Evolutionary conservation across 2,888 invertebrate genomes (phyloP), one percentile per base, ranked within the genome.

Genomic region (Troglohyphantes excavatus): DNA sequence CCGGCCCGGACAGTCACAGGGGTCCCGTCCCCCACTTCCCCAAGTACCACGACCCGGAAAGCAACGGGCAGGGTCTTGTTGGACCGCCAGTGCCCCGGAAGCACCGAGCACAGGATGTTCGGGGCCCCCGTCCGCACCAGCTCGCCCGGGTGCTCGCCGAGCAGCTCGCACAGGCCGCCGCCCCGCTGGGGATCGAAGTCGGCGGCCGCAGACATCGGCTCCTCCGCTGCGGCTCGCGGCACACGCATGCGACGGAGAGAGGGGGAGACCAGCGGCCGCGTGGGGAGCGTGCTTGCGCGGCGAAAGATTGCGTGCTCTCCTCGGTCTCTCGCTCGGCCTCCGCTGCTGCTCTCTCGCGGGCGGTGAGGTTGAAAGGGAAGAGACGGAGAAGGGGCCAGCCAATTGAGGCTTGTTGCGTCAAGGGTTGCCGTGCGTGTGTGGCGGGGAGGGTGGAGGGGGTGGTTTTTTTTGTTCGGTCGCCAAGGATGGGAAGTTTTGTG

Each of bases 81-180:
- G 76, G 98, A 98, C 92, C 99, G 95, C 99, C 99, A 99, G 94
- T 99, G 99, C 1, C 96, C 96, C 90, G 99, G 99, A 92, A 99
- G 94, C 67, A 97, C 97, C 53, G 98, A 98, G 94, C 99, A 99
- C 91, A 99, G 97, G 93, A 99, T 96, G 94, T 98, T 97, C 39
- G 99, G 99, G 93, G 97, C 97, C 96, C 94, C 95, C 53, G 99
- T 99, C 93, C 98, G 95, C 92, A 98, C 97, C 92, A 98, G 94
- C 94, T 98, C 98, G 43, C 97, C 97, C 5, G 97, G 97, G 94
- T 97, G 97, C 93, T 97, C 92, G 53, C 86, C 87, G 19, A 92
- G 88, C 61, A 92, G 79, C 61, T 92, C 91, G 76, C 97, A 97
- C 90, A 97, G 94, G 13, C 83, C 91, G 61, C 90, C 87, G 23